phyloP scores from a whole-genome alignment of 2,888 invertebrate species.

The Vanessa cardui region DNA sequence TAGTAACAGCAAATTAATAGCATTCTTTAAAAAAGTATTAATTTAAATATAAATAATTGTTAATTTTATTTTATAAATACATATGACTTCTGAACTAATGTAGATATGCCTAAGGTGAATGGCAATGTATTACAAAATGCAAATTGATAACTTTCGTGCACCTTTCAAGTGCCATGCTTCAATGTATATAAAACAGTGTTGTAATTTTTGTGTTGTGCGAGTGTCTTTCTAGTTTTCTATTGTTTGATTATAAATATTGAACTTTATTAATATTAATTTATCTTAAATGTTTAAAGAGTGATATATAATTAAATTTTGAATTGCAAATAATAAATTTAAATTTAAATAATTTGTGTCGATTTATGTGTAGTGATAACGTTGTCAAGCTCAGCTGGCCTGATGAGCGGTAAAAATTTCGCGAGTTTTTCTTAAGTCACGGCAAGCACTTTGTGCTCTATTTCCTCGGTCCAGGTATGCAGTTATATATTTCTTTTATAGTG shows the following conservation, averaged over 20 bases:
- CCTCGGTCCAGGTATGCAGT: slow-evolving; percentile 74
- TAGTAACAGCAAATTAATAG: no score
- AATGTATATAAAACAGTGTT: slow-evolving; percentile 38
- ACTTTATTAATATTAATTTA: slow-evolving; percentile 12
- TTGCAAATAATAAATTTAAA: slow-evolving; percentile 3
- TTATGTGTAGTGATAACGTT: slow-evolving; percentile 67
- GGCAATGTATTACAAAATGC: slow-evolving; percentile 36
- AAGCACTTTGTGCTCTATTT: slow-evolving; percentile 77
- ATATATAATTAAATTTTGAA: background rate
- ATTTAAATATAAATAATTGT: no score
- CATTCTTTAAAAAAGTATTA: no score
- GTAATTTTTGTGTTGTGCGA: slow-evolving; percentile 42
- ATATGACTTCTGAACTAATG: slow-evolving; percentile 17
- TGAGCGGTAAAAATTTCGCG: slow-evolving; percentile 79
- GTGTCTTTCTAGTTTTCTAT: slow-evolving; percentile 33
- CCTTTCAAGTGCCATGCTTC: slow-evolving; percentile 24
- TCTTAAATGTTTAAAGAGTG: background rate
- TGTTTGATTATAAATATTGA: slow-evolving; percentile 28
- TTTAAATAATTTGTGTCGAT: slow-evolving; percentile 32
- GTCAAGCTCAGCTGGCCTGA: slow-evolving; percentile 80
- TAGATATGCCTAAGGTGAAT: background rate
- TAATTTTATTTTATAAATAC: background rate
- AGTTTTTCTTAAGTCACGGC: slow-evolving; percentile 70
- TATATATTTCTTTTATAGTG: slow-evolving; percentile 52
- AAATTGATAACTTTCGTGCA: slow-evolving; percentile 21